Percentiles rank a stretch among this genome's conserved stretches.
These are phyloP conservation scores for Bedellia somnulentella DNA, from an alignment of 2,888 invertebrate species.

Conservation along the genomic window DNA sequence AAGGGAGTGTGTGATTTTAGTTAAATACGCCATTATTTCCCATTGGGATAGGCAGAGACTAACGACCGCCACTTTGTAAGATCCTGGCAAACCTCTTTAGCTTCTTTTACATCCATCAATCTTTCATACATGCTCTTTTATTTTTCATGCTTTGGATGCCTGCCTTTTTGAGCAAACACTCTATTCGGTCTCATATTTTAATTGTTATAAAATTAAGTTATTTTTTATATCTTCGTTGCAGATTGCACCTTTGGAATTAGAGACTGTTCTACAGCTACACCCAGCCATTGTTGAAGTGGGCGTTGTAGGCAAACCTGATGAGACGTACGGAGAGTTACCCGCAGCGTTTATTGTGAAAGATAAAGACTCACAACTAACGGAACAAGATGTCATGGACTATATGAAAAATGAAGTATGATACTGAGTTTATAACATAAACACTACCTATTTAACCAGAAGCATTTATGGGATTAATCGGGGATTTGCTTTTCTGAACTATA, in stretches of 20 bases:
- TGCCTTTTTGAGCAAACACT: neutral
- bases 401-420: slow-evolving; percentile 35
- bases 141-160: neutral
- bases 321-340: slow-evolving; percentile 69
- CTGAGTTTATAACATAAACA: too few species aligned
- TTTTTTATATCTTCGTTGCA: slow-evolving; percentile 15
- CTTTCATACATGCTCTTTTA: neutral
- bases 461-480: too few species aligned
- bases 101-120: too few species aligned
- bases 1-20: too few species aligned
- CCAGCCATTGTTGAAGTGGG: slow-evolving; percentile 73
- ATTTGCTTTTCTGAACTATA: too few species aligned
- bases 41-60: too few species aligned
- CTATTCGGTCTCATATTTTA: neutral
- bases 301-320: slow-evolving; percentile 74
- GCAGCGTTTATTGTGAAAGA: slow-evolving; percentile 72
- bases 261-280: slow-evolving; percentile 71
- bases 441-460: too few species aligned
- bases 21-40: too few species aligned
- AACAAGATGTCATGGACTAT: slow-evolving; percentile 57
- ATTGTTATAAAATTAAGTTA: neutral
- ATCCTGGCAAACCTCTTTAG: too few species aligned
- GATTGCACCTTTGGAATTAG: slow-evolving; percentile 83
- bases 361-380: slow-evolving; percentile 45
- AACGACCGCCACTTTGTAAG: too few species aligned